A percentile compares a stretch with the other conserved stretches of the same genome.
Evolutionary conservation across 2,888 invertebrate genomes (phyloP).

Genomic region (Psylliodes chrysocephalus): DNA sequence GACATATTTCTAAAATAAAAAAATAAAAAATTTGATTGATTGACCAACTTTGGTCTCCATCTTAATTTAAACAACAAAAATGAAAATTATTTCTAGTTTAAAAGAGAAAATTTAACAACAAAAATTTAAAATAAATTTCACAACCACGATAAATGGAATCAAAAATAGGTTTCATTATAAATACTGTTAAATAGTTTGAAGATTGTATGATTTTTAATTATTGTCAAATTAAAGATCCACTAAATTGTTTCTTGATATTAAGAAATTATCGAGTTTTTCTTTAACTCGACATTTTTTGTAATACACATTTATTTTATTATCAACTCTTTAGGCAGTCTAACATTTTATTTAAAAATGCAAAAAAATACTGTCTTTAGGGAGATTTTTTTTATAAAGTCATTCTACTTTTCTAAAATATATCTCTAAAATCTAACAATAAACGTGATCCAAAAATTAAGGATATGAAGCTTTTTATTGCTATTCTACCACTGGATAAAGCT

Average conservation of each 20-base stretch:
- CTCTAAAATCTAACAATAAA: not conserved
- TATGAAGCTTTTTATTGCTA: not conserved
- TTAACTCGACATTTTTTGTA: too few relatives aligned
- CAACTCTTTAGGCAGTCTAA: too few relatives aligned
- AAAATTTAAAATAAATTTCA: not conserved
- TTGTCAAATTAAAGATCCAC: too few relatives aligned
- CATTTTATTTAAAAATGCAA: not conserved
- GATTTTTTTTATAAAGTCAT: not conserved
- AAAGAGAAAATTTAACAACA: conserved; percentile 1
- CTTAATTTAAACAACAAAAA: too few relatives aligned
- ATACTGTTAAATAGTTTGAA: not conserved
- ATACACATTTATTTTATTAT: too few relatives aligned
- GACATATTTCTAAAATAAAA: too few relatives aligned
- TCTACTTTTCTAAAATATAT: not conserved
- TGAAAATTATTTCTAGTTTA: too few relatives aligned
- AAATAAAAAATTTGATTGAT: too few relatives aligned
- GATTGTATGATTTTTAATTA: not conserved
- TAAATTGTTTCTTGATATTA: too few relatives aligned
- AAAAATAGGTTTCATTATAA: not conserved
- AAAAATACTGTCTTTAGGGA: not conserved
- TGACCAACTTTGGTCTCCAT: too few relatives aligned
- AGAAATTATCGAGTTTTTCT: too few relatives aligned
- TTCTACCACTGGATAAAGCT: not conserved
- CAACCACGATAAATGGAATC: not conserved
- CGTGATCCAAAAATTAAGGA: not conserved